Evolutionary conservation across 1,140 invertebrate genomes (phyloP).

Genomic region (Caligus rogercresseyi): DNA sequence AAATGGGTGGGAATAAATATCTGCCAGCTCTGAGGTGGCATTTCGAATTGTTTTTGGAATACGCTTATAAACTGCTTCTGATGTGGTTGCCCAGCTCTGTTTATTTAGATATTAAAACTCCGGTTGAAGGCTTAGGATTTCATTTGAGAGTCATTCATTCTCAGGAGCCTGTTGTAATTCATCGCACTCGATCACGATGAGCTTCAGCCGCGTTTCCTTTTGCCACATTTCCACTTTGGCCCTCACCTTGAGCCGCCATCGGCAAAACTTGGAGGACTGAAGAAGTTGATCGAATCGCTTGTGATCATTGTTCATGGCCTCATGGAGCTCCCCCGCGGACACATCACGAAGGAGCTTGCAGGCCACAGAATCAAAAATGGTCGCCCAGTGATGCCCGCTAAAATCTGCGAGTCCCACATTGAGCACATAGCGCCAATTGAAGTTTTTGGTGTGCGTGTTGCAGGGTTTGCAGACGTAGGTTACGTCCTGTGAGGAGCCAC

Average conservation of each 20-base stretch:
- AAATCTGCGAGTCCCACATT: not conserved
- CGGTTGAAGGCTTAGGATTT: too few relatives aligned
- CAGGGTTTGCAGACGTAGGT: not conserved
- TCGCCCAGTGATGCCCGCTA: not conserved
- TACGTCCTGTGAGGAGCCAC: not conserved
- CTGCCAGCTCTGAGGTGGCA: too few relatives aligned
- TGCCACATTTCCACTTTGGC: conserved; percentile 25
- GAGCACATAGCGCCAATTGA: not conserved
- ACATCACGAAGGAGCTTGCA: not conserved
- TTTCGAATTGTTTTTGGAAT: too few relatives aligned
- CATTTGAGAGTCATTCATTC: not conserved
- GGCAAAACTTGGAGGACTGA: not conserved
- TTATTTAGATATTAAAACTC: too few relatives aligned
- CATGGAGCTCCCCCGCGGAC: not conserved
- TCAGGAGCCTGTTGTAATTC: not conserved
- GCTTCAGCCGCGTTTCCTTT: conserved; percentile 1
- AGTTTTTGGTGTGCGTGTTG: not conserved
- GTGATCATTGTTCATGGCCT: not conserved
- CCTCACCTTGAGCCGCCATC: not conserved
- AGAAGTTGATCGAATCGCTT: not conserved
- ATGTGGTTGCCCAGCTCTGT: too few relatives aligned
- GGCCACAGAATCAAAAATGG: not conserved
- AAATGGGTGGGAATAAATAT: too few relatives aligned
- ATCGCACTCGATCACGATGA: not conserved
- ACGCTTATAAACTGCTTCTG: too few relatives aligned